Evolutionary conservation across 2,113 vertebrate genomes (phyloP).

Genomic region (Aspiorhynchus laticeps): DNA sequence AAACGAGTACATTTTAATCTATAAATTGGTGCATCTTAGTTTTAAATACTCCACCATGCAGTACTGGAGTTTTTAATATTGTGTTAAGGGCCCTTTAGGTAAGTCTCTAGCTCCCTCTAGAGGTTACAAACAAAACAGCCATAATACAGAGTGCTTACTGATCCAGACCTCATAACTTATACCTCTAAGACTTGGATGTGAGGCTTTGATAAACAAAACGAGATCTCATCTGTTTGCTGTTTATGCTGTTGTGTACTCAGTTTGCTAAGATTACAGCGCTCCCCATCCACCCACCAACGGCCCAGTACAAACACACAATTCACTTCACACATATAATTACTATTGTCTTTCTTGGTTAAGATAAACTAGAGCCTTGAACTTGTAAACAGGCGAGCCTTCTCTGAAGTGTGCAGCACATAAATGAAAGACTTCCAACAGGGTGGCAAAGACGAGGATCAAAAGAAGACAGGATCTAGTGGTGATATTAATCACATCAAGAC

Average conservation of each 20-base stretch:
- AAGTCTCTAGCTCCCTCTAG: slow-evolving; percentile 58
- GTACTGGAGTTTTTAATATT: neutral
- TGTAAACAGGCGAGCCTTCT: slow-evolving; percentile 41
- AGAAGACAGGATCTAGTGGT: slow-evolving; percentile 24
- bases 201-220: slow-evolving; percentile 44
- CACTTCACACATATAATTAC: slow-evolving; percentile 46
- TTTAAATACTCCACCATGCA: neutral
- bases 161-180: slow-evolving; percentile 24
- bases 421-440: slow-evolving; percentile 21
- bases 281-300: slow-evolving; percentile 38
- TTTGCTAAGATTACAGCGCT: slow-evolving; percentile 44
- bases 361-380: slow-evolving; percentile 37
- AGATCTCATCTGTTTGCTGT: slow-evolving; percentile 38
- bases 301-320: slow-evolving; percentile 40
- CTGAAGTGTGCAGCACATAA: slow-evolving; percentile 31
- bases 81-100: slow-evolving; percentile 15
- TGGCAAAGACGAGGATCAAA: slow-evolving; percentile 33
- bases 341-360: slow-evolving; percentile 42
- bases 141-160: neutral
- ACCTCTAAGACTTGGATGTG: slow-evolving; percentile 10
- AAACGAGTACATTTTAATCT: neutral
- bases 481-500: slow-evolving; percentile 25
- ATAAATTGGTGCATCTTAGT: neutral
- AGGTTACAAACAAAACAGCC: slow-evolving; percentile 29
- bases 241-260: slow-evolving; percentile 26